Percentiles rank a stretch among this genome's conserved stretches.
These are phyloP conservation scores for Eubasilissa splendida DNA, from an alignment of 2,888 invertebrate genomes.

Conservation along the genomic window DNA sequence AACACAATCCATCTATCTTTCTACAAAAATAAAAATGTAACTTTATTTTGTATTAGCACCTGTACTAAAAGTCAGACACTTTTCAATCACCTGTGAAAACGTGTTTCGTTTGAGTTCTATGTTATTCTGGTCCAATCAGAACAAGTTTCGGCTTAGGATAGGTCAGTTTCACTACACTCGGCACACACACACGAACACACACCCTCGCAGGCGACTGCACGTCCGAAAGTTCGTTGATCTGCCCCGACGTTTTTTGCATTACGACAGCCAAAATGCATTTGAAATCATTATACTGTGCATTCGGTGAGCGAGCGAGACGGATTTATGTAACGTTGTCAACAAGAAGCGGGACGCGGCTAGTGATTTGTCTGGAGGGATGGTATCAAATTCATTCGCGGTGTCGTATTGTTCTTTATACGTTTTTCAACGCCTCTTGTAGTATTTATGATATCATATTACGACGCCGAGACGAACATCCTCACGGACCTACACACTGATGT, in stretches of 20 bases:
- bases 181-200: background rate
- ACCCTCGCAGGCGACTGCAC: conserved; percentile 1
- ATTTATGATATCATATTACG: too few relatives aligned
- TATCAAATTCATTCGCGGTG: too few relatives aligned
- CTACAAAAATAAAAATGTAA: too few relatives aligned
- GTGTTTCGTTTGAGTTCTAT: conserved; percentile 10
- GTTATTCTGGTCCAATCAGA: conserved; percentile 14
- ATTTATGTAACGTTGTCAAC: background rate
- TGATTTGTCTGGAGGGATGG: too few relatives aligned
- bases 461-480: too few relatives aligned
- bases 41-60: too few relatives aligned
- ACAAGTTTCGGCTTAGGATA: conserved; percentile 28
- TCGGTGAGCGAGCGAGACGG: conserved; percentile 11
- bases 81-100: conserved; percentile 13
- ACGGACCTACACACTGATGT: too few relatives aligned
- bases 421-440: too few relatives aligned
- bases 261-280: conserved; percentile 27
- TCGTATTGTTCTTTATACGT: too few relatives aligned
- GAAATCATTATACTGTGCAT: conserved; percentile 17
- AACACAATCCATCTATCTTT: too few relatives aligned
- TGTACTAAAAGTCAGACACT: background rate
- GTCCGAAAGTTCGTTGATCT: background rate
- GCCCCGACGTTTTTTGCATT: conserved; percentile 27
- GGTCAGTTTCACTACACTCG: conserved; percentile 5
- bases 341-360: background rate